Evolutionary conservation across 2,888 invertebrate genomes (phyloP).

Genomic region (Cryptus armator): DNA sequence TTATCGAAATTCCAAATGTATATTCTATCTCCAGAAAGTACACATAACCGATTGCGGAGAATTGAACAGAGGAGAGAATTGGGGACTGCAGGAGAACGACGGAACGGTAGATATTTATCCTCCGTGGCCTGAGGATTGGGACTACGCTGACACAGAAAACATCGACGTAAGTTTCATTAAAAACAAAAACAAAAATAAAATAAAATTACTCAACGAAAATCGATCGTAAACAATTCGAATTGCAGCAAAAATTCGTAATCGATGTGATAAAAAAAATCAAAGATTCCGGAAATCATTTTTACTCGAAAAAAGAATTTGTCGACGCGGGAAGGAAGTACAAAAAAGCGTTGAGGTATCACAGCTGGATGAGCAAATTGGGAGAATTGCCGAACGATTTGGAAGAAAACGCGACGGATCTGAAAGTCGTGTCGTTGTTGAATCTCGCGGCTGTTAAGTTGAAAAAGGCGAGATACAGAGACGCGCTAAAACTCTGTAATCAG

Average conservation of each 20-base stretch:
- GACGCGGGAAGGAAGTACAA: constrained; percentile 92
- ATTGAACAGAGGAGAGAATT: constrained; percentile 87
- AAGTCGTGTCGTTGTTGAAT: constrained; percentile 88
- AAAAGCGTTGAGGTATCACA: constrained; percentile 92
- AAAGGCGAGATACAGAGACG: constrained; percentile 87
- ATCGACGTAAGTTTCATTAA: constrained; percentile 62
- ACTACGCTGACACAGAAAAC: constrained; percentile 74
- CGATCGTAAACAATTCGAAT: constrained; percentile 60
- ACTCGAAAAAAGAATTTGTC: constrained; percentile 87
- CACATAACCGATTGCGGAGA: constrained; percentile 90
- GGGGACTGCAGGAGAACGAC: constrained; percentile 90
- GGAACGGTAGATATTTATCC: constrained; percentile 91
- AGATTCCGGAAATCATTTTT: constrained; percentile 90
- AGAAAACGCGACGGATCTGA: constrained; percentile 74
- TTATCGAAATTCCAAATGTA: no score
- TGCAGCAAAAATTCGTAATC: constrained; percentile 86
- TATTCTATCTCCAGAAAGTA: constrained; percentile 73
- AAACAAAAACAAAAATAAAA: not conserved
- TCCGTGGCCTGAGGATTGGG: constrained; percentile 92
- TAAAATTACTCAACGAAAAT: not conserved
- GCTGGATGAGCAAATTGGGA: constrained; percentile 84
- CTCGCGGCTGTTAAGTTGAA: constrained; percentile 91
- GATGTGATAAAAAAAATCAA: constrained; percentile 88
- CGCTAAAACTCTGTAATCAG: constrained; percentile 89
- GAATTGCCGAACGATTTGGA: constrained; percentile 73